Evolutionary conservation across 2,888 invertebrate genomes (phyloP), one percentile per base, ranked within the genome.

Genomic region (Xiphydria camelus): DNA sequence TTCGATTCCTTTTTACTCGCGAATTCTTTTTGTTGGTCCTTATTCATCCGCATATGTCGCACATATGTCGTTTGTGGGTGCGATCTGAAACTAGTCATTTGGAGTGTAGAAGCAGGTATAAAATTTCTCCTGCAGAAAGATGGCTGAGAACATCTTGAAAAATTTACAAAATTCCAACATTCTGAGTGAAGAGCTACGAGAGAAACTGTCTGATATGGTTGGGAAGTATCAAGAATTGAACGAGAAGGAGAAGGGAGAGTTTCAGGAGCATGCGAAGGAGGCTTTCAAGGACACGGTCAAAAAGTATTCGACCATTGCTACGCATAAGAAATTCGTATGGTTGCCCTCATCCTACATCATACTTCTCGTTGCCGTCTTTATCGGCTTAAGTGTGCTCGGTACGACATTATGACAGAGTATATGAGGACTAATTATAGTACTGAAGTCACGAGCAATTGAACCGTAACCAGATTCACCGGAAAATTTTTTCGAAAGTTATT

Each of bases 231-330:
- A 55, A 12, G 29, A 38, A 4, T 40, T 73, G 68, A 58, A 59
- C 2, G 73, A 76, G 0, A 68, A 67, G 0, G 78, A 79, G 1
- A 77, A 75, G 29, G 61, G 59, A 0, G 41, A 64, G 4, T 79
- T 81, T 22, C 59, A 74, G 0, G 47, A 54, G 0, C 38, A 41
- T 6, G 54, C 54, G 6, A 26, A 52, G 9, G 53, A 41, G 2
- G 70, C 78, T 35, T 66, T 81, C 6, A 77, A 75, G 26, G 71
- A 78, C 0, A 67, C 76, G 0, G 39, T 80, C 1, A 65, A 70
- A 0, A 25, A 20, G 23, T 26, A 25, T 25, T 26, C 34, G 1
- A 35, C 6, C 14, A 10, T 18, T 32, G 4, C 14, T 4, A 20
- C 15, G 18, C 10, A 23, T 23, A 7, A 7, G 1, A 32, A 4